Percentiles rank a stretch among this genome's conserved stretches.
Conservation (phyloP, 2,888 invertebrate genomes). For the Acanthopleura granulata region DNA sequence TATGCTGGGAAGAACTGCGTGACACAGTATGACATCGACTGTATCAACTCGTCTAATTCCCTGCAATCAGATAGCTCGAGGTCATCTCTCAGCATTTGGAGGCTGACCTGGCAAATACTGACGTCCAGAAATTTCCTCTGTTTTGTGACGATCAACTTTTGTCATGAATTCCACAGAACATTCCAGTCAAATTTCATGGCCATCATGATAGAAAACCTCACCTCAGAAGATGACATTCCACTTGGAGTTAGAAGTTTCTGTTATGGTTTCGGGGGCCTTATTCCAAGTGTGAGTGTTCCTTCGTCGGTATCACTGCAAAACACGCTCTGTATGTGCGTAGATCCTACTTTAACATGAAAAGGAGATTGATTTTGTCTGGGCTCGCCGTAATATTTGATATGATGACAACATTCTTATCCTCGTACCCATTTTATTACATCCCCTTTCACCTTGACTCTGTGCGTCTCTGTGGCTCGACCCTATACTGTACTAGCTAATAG, state of each 20-base stretch:
- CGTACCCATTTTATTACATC: no score
- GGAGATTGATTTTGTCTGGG: no score
- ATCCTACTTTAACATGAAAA: no score
- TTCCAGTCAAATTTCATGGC: constrained; percentile 53
- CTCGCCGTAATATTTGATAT: no score
- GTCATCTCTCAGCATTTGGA: constrained; percentile 33
- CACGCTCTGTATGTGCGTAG: no score
- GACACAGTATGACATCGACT: constrained; percentile 51
- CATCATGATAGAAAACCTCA: constrained; percentile 56
- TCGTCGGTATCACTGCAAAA: no score
- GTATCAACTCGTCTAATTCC: constrained; percentile 20
- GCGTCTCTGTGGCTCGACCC: no score
- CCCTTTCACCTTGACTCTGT: no score
- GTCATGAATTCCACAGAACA: constrained; percentile 52
- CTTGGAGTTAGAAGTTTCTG: constrained; percentile 44
- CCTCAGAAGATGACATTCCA: constrained; percentile 44
- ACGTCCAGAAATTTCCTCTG: constrained; percentile 51
- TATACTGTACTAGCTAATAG: no score
- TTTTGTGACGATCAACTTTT: constrained; percentile 63
- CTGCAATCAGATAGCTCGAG: not conserved
- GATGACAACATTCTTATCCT: no score
- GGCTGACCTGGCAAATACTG: constrained; percentile 52
- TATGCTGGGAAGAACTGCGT: constrained; percentile 56
- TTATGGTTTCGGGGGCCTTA: constrained; percentile 47
- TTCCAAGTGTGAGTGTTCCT: constrained; percentile 43